phyloP scores from a whole-genome alignment of 2,797 vertebrate genomes.

The Urosaurus nigricauda region DNA sequence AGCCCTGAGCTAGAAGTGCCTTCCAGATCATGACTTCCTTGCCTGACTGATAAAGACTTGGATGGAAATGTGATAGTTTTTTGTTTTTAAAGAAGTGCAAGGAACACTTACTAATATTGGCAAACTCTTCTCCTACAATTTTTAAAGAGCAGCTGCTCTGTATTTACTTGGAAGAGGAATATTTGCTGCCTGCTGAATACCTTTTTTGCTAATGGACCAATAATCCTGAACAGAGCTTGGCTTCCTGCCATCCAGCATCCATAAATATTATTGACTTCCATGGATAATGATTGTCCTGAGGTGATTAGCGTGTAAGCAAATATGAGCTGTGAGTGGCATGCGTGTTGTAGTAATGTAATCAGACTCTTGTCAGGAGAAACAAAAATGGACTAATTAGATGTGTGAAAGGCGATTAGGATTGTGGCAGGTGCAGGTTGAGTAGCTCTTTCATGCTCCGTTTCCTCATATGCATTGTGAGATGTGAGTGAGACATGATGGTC shows the following conservation, averaged over 20 bases:
- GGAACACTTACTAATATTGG: background rate
- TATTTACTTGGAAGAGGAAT: background rate
- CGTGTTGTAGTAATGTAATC: background rate
- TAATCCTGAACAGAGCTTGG: conserved; percentile 30
- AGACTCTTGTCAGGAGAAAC: background rate
- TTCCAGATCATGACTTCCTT: conserved; percentile 31
- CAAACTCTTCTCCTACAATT: background rate
- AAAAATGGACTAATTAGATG: background rate
- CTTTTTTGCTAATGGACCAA: conserved; percentile 13
- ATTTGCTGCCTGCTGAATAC: background rate
- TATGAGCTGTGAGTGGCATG: conserved; percentile 26
- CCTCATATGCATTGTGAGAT: background rate
- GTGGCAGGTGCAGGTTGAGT: background rate
- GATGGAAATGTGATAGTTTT: conserved; percentile 9
- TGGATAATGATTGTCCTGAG: background rate
- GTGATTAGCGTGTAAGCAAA: conserved; percentile 9
- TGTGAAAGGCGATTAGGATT: background rate
- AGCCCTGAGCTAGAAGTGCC: background rate
- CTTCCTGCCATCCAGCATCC: background rate
- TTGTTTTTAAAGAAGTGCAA: conserved; percentile 1
- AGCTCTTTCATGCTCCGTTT: background rate
- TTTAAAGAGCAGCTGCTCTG: conserved; percentile 19
- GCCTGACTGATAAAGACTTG: background rate
- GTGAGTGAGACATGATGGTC: background rate
- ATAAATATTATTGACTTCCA: conserved; percentile 23